These are phyloP conservation scores for Phylloscopus trochiloides DNA, from an alignment of 2,113 vertebrate species.

Conservation along the genomic window DNA sequence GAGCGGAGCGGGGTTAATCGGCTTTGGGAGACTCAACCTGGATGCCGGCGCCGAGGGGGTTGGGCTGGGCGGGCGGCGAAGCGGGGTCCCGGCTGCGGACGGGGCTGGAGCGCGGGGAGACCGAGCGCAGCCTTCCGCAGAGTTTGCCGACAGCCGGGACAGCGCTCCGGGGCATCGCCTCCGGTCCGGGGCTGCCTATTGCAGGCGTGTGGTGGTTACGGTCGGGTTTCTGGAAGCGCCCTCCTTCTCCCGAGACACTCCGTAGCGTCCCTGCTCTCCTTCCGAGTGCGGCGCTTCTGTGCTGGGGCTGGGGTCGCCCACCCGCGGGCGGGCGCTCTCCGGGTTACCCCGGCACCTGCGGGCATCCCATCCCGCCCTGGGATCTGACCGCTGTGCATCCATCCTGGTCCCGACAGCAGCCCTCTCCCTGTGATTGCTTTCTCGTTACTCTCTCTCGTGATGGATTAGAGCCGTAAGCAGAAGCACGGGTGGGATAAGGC, in stretches of 20 bases:
- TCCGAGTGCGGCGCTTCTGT: fast-evolving
- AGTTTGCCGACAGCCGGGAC: neutral
- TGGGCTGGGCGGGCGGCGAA: neutral
- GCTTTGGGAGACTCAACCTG: neutral
- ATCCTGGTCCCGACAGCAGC: neutral
- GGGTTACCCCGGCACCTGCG: neutral
- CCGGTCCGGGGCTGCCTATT: fast-evolving
- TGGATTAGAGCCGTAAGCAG: neutral
- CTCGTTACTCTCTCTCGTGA: neutral
- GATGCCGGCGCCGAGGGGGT: neutral
- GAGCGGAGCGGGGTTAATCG: neutral
- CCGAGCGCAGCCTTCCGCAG: fast-evolving
- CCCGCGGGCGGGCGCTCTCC: neutral
- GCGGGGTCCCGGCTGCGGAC: neutral
- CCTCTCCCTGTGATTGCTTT: neutral
- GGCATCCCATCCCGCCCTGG: neutral
- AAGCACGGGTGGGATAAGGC: neutral
- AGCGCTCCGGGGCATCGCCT: neutral
- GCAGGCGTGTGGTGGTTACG: neutral
- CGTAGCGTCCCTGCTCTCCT: neutral
- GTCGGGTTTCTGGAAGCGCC: neutral
- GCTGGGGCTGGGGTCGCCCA: neutral
- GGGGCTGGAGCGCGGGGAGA: neutral
- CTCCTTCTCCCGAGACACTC: fast-evolving
- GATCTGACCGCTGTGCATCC: neutral